Conservation (phyloP, 2,888 invertebrate species). For the Euplagia quadripunctaria region DNA sequence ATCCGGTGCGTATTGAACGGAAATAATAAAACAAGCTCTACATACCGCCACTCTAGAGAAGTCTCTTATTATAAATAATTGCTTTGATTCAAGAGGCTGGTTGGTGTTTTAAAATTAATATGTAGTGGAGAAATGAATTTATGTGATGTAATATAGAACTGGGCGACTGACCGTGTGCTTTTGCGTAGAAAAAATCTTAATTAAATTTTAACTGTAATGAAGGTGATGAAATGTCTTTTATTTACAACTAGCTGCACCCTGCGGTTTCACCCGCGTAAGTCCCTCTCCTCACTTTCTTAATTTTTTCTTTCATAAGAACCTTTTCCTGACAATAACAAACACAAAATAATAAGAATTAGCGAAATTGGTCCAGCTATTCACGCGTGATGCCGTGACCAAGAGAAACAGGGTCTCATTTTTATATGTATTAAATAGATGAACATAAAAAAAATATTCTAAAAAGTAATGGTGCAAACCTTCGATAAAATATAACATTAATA, state of each 20-base stretch:
- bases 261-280: too few relatives aligned
- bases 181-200: not conserved
- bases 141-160: conserved; percentile 20
- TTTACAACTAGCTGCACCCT: not conserved
- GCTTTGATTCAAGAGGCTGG: conserved; percentile 43
- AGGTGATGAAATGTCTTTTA: not conserved
- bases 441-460: too few relatives aligned
- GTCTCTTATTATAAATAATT: conserved; percentile 55
- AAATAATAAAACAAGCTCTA: conserved; percentile 55
- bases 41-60: conserved; percentile 50
- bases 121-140: conserved; percentile 27
- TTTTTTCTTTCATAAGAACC: too few relatives aligned
- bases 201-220: conserved; percentile 7
- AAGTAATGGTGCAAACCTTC: too few relatives aligned
- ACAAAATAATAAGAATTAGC: too few relatives aligned
- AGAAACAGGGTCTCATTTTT: too few relatives aligned
- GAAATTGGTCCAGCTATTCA: too few relatives aligned
- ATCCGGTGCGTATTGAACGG: conserved; percentile 49
- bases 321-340: too few relatives aligned
- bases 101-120: conserved; percentile 44
- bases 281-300: too few relatives aligned
- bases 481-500: too few relatives aligned
- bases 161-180: not conserved
- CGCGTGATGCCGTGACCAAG: too few relatives aligned
- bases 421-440: not conserved